phyloP scores from a whole-genome alignment of 2,797 vertebrate species.

The Acrossocheilus fasciatus region DNA sequence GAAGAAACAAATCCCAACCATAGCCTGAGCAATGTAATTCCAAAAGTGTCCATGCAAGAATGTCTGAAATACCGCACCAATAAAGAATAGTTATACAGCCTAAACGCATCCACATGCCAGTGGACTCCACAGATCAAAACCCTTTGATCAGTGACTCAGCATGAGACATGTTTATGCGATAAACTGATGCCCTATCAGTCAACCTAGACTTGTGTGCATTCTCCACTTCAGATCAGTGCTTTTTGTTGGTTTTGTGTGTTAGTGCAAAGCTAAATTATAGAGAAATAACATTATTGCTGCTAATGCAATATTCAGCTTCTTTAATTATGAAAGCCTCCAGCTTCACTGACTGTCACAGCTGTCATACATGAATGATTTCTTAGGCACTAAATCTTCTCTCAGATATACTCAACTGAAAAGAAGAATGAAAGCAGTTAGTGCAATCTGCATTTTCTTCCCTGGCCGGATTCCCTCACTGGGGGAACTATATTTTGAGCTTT shows the following conservation, averaged over 20 bases:
- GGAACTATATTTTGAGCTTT: slow-evolving; percentile 40
- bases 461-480: not conserved
- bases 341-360: not conserved
- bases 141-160: slow-evolving; percentile 31
- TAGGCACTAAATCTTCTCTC: not conserved
- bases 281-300: not conserved
- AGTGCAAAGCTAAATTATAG: not conserved
- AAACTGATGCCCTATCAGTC: not conserved
- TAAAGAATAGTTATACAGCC: not conserved
- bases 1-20: slow-evolving; percentile 34
- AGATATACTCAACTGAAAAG: not conserved
- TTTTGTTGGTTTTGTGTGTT: slow-evolving; percentile 5
- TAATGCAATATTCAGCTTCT: slow-evolving; percentile 9
- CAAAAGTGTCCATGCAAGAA: slow-evolving; percentile 19
- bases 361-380: slow-evolving; percentile 17
- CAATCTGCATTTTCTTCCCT: slow-evolving; percentile 24
- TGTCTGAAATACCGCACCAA: slow-evolving; percentile 18
- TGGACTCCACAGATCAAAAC: slow-evolving; percentile 20
- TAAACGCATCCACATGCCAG: slow-evolving; percentile 50
- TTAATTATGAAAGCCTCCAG: slow-evolving; percentile 6
- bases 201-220: slow-evolving; percentile 1
- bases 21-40: slow-evolving; percentile 10
- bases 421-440: not conserved
- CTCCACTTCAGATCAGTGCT: not conserved
- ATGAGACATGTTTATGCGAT: not conserved